Evolutionary conservation across 2,797 vertebrate species (phyloP).

Genomic region (Naso thynnoides): DNA sequence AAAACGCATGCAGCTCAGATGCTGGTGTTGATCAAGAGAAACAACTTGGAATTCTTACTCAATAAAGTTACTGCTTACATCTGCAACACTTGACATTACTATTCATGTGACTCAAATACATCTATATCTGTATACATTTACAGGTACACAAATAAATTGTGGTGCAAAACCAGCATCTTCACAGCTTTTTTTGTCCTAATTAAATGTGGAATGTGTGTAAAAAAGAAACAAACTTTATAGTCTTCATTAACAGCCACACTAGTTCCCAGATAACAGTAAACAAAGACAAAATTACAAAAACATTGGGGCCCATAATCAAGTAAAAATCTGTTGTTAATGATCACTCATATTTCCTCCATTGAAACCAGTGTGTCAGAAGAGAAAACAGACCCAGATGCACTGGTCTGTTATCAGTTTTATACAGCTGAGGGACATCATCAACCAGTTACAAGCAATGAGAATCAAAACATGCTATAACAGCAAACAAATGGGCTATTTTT

Average conservation of each 20-base stretch:
- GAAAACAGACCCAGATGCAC: slow-evolving; percentile 33
- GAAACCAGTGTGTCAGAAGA: slow-evolving; percentile 12
- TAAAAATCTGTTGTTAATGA: slow-evolving; percentile 18
- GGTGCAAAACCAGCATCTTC: too few species aligned
- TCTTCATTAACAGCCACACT: not conserved
- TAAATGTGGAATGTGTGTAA: not conserved
- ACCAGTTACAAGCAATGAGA: slow-evolving; percentile 14
- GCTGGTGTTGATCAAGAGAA: too few species aligned
- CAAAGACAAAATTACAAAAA: slow-evolving; percentile 26
- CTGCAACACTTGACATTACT: too few species aligned
- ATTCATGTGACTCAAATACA: too few species aligned
- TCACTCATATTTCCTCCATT: slow-evolving; percentile 7
- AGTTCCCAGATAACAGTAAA: slow-evolving; percentile 28
- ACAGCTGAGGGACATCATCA: slow-evolving; percentile 49
- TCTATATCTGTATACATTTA: too few species aligned
- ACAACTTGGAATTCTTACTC: too few species aligned
- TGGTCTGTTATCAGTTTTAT: not conserved
- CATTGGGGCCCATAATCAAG: not conserved
- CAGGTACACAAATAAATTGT: not conserved
- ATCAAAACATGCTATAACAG: slow-evolving; percentile 21
- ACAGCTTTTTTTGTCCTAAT: not conserved
- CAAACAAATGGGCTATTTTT: slow-evolving; percentile 47
- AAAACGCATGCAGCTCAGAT: too few species aligned
- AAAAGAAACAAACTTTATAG: not conserved
- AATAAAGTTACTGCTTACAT: too few species aligned